These are phyloP conservation scores for Bos indicus DNA, from an alignment of 2,113 vertebrate species.

Conservation along the genomic window DNA sequence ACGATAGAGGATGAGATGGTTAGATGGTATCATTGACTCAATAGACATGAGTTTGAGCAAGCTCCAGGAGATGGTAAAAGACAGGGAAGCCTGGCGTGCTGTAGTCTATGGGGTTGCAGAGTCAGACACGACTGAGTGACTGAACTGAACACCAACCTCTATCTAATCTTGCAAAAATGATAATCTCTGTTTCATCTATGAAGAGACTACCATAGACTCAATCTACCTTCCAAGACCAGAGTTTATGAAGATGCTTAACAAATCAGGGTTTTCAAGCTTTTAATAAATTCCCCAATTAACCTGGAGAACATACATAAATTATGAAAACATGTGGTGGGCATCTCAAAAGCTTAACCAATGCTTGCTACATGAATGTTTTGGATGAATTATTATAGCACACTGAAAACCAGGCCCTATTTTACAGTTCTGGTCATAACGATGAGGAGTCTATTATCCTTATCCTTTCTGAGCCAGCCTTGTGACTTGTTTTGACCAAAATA, in stretches of 20 bases:
- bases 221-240: not conserved
- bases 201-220: not conserved
- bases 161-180: not conserved
- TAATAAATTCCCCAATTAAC: not conserved
- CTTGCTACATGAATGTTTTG: not conserved
- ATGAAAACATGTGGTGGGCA: not conserved
- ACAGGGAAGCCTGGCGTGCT: not conserved
- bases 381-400: not conserved
- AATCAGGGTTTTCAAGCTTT: not conserved
- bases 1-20: not conserved
- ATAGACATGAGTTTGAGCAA: not conserved
- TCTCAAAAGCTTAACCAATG: not conserved
- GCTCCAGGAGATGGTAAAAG: not conserved
- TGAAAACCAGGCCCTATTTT: not conserved
- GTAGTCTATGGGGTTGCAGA: not conserved
- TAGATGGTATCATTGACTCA: not conserved
- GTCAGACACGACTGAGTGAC: not conserved
- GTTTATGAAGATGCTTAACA: conserved; percentile 33
- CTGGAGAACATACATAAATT: not conserved
- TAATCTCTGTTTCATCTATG: not conserved
- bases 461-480: not conserved
- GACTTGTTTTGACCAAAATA: conserved; percentile 9
- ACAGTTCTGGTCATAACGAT: not conserved
- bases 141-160: not conserved
- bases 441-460: not conserved